Evolutionary conservation across 2,888 invertebrate genomes (phyloP), one percentile per base, ranked within the genome.

Genomic region (Scaptodrosophila latifasciaeformis): DNA sequence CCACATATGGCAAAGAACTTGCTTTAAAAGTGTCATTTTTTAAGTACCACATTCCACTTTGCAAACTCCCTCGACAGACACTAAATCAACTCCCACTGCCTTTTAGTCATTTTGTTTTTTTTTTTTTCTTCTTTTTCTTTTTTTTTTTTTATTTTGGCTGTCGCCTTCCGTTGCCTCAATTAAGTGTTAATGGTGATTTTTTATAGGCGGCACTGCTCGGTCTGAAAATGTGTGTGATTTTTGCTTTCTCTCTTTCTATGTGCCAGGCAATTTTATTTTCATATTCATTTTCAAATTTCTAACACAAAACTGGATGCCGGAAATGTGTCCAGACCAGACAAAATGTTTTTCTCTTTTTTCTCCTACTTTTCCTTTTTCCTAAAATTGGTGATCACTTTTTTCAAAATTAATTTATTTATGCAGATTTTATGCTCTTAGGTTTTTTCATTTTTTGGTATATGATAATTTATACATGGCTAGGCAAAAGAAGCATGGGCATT

Each of bases 251-350:
- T 31, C 35, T 48, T 45, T 59, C 31, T 45, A 52, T 43, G 34
- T 62, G 51, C 18, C 42, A 44, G 67, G 54, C 53, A 74, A 67
- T 69, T 63, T 43, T 71, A 70, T 70, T 62, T 70, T 51, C 48
- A 45, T n/a, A n/a, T n/a, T n/a, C n/a, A n/a, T n/a, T n/a, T n/a
- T 54, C 19, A 49, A 50, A 64, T 70, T 62, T 65, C 53, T 55
- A 40, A 54, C 49, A 42, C 27, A 34, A 52, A n/a, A n/a, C 12
- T 39, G 55, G n/a, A n/a, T n/a, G n/a, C 56, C 79, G 70, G 70
- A 71, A 75, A 64, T 70, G 58, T 76, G 52, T 43, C 59, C 55
- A n/a, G n/a, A n/a, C n/a, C n/a, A n/a, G n/a, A n/a, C n/a, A n/a
- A n/a, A n/a, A n/a, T n/a, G n/a, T n/a, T 46, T 35, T 37, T 35